A percentile compares a stretch with the other conserved stretches of the same genome.
phyloP scores from a whole-genome alignment of 2,113 vertebrate species.

The Lucifuga dentata region DNA sequence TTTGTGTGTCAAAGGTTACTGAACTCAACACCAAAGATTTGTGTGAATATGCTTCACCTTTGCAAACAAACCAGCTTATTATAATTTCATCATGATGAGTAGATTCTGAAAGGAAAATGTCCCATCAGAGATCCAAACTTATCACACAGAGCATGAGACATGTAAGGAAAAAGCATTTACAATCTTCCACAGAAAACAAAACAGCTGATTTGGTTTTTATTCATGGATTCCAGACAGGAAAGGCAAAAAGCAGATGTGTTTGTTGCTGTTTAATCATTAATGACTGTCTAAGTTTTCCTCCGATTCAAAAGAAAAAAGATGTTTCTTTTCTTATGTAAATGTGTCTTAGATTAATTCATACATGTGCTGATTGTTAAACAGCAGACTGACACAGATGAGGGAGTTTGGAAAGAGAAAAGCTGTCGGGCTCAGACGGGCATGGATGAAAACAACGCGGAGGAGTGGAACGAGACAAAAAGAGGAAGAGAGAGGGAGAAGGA shows the following conservation, averaged over 20 bases:
- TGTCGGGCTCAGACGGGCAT: constrained; percentile 42
- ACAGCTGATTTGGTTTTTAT: constrained; percentile 23
- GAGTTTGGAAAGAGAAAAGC: constrained; percentile 53
- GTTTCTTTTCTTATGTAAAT: constrained; percentile 63
- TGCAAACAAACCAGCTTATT: too few species aligned
- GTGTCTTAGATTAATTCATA: constrained; percentile 30
- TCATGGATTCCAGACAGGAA: constrained; percentile 23
- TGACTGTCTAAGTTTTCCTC: constrained; percentile 33
- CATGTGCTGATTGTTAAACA: constrained; percentile 6
- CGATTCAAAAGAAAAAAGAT: constrained; percentile 14
- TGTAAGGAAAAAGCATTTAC: constrained; percentile 5
- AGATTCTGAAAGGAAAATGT: too few species aligned
- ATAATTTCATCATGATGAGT: too few species aligned
- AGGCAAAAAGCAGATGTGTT: constrained; percentile 42
- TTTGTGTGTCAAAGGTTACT: too few species aligned
- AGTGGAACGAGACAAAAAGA: constrained; percentile 26
- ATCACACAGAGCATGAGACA: background rate
- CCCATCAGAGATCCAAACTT: too few species aligned
- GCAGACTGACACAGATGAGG: constrained; percentile 40
- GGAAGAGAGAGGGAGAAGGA: constrained; percentile 18
- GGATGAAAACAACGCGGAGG: constrained; percentile 56
- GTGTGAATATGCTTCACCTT: too few species aligned
- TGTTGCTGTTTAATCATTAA: constrained; percentile 44
- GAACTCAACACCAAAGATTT: too few species aligned
- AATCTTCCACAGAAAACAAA: background rate